These are phyloP conservation scores for Osmoderma eremita DNA, from an alignment of 2,888 invertebrate species.

Conservation along the genomic window DNA sequence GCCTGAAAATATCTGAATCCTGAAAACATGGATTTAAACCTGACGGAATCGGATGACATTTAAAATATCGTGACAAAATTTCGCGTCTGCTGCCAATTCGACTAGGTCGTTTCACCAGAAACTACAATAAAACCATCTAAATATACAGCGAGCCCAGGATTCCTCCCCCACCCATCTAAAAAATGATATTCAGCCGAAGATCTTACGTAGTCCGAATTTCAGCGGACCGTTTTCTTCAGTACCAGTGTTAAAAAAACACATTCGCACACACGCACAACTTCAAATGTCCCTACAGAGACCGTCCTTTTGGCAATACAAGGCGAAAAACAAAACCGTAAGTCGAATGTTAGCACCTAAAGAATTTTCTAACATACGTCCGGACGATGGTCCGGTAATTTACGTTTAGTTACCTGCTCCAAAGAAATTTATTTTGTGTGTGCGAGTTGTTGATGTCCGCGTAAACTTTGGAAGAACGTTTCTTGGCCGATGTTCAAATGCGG, in stretches of 20 bases:
- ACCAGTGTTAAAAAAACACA: constrained; percentile 47
- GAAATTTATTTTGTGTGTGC: constrained; percentile 18
- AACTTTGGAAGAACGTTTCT: constrained; percentile 8
- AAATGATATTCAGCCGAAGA: constrained; percentile 51
- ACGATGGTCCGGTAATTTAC: constrained; percentile 11
- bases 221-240: constrained; percentile 50
- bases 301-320: constrained; percentile 70
- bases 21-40: no score
- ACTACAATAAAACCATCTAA: constrained; percentile 56
- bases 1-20: no score
- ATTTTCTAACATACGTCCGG: constrained; percentile 4
- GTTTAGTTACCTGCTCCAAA: constrained; percentile 27
- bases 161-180: constrained; percentile 58
- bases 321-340: constrained; percentile 55
- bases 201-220: constrained; percentile 44
- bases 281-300: constrained; percentile 72
- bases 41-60: neutral
- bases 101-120: constrained; percentile 23
- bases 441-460: constrained; percentile 10
- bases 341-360: constrained; percentile 30
- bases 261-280: constrained; percentile 26
- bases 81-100: constrained; percentile 28
- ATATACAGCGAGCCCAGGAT: constrained; percentile 59
- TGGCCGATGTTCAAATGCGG: constrained; percentile 16
- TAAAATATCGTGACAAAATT: constrained; percentile 27